Conservation (phyloP, 2,113 vertebrate species). For the Bucco capensis region DNA sequence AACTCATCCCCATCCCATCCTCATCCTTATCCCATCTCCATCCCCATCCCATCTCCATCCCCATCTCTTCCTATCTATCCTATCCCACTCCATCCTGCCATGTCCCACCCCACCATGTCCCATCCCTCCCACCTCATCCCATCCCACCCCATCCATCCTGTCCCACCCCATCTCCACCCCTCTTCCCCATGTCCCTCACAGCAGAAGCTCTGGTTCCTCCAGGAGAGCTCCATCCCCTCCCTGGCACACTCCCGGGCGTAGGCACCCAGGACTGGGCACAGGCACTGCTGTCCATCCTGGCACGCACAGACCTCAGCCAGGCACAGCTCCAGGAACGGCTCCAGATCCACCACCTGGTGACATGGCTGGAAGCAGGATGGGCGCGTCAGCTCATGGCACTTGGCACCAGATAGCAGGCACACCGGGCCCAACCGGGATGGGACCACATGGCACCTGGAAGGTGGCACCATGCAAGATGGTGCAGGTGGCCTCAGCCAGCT, state of each 20-base stretch:
- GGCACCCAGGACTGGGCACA: constrained; percentile 78
- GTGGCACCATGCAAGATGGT: constrained; percentile 63
- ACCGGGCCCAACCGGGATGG: rapidly evolving
- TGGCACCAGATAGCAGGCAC: too few relatives aligned
- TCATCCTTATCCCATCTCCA: neutral
- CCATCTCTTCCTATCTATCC: neutral
- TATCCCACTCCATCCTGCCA: neutral
- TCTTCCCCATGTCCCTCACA: constrained; percentile 75
- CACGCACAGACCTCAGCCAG: constrained; percentile 80
- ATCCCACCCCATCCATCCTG: neutral
- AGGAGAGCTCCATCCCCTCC: constrained; percentile 70
- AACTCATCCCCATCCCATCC: neutral
- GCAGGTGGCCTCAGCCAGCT: constrained; percentile 76
- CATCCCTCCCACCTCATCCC: too few relatives aligned
- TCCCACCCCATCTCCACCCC: neutral
- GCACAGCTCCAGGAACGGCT: constrained; percentile 77
- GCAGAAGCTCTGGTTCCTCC: constrained; percentile 86
- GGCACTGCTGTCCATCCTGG: constrained; percentile 56
- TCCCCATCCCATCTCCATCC: neutral
- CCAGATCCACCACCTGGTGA: constrained; percentile 80
- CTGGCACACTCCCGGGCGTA: constrained; percentile 80
- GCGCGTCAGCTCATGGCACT: rapidly evolving
- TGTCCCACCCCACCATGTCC: neutral
- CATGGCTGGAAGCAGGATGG: constrained; percentile 68
- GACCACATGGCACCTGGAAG: constrained; percentile 79